A percentile compares a stretch with the other conserved stretches of the same genome.
Conservation (phyloP, 2,888 invertebrate genomes). For the Priocnemis perturbator region DNA sequence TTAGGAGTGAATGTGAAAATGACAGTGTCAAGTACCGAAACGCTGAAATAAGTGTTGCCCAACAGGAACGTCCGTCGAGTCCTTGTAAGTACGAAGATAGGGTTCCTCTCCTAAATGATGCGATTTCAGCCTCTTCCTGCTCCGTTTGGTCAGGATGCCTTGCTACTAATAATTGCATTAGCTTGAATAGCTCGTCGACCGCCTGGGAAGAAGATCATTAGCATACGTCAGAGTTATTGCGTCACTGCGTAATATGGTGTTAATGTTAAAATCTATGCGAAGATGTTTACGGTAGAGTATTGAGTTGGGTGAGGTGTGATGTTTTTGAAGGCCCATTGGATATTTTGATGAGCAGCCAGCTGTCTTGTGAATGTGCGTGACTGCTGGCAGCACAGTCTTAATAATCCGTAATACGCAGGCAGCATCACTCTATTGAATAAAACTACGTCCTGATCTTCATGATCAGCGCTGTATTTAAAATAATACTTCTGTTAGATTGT, state of each 20-base stretch:
- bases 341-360: slow-evolving; percentile 94
- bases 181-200: slow-evolving; percentile 92
- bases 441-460: slow-evolving; percentile 96
- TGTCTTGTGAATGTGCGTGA: slow-evolving; percentile 90
- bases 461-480: slow-evolving; percentile 86
- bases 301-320: slow-evolving; percentile 97
- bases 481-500: not conserved
- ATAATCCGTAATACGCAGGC: slow-evolving; percentile 92
- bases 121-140: slow-evolving; percentile 88
- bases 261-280: not conserved
- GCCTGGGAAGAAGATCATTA: slow-evolving; percentile 76
- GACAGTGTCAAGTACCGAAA: slow-evolving; percentile 74
- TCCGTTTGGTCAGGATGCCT: slow-evolving; percentile 87
- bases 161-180: slow-evolving; percentile 93
- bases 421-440: slow-evolving; percentile 95
- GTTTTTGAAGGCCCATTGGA: slow-evolving; percentile 97
- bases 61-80: slow-evolving; percentile 92
- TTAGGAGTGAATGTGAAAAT: not conserved
- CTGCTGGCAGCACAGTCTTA: slow-evolving; percentile 93
- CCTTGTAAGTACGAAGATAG: slow-evolving; percentile 92
- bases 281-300: slow-evolving; percentile 83
- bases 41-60: slow-evolving; percentile 95
- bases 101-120: slow-evolving; percentile 88
- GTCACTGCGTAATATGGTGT: too few species aligned
- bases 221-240: not conserved